Evolutionary conservation across 2,797 vertebrate genomes (phyloP).

Genomic region (Philypnodon macrostomus): DNA sequence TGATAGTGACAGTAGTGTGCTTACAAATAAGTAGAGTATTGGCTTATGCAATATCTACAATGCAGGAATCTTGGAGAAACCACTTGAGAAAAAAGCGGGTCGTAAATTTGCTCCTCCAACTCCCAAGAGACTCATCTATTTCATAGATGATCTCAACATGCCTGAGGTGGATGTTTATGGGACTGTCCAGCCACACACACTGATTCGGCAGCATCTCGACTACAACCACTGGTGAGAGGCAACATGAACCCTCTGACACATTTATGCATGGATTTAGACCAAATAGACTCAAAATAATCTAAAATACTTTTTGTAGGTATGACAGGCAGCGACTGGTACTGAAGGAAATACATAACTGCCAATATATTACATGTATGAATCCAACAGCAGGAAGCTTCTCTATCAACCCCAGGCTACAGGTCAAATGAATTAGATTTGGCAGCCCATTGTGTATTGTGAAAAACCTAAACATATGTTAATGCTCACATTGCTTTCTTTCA

Average conservation of each 20-base stretch:
- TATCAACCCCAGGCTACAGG: conserved; percentile 88
- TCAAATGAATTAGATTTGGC: conserved; percentile 43
- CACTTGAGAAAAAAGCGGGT: conserved; percentile 82
- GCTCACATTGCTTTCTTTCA: conserved; percentile 3
- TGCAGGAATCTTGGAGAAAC: conserved; percentile 79
- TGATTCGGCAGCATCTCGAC: conserved; percentile 82
- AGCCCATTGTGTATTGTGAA: background rate
- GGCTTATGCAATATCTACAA: background rate
- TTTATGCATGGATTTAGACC: background rate
- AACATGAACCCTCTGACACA: background rate
- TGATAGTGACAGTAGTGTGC: background rate
- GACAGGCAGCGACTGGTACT: conserved; percentile 89
- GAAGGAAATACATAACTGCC: conserved; percentile 93
- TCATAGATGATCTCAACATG: conserved; percentile 84
- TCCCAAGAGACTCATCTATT: conserved; percentile 82
- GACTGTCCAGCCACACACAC: conserved; percentile 80
- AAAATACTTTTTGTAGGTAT: conserved; percentile 81
- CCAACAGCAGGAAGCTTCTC: conserved; percentile 92
- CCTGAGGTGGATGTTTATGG: conserved; percentile 78
- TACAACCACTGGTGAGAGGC: conserved; percentile 74
- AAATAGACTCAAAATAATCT: background rate
- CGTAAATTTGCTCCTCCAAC: conserved; percentile 79
- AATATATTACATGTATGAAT: conserved; percentile 91
- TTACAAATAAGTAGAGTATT: background rate
- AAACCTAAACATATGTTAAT: background rate